Evolutionary conservation across 2,888 invertebrate species (phyloP).

Genomic region (Idaea dimidiata): DNA sequence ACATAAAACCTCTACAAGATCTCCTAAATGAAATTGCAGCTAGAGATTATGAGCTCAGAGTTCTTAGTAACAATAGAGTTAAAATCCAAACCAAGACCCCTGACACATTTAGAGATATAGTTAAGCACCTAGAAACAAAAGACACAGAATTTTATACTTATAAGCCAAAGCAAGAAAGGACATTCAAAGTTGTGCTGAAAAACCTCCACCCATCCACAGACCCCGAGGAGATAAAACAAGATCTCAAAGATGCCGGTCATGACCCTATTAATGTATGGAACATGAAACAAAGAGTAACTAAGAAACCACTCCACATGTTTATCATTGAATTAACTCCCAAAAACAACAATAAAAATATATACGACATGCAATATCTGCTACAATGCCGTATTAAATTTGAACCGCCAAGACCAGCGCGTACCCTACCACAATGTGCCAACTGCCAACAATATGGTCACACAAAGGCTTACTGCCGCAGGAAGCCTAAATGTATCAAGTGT

Average conservation of each 20-base stretch:
- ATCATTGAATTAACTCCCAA: conserved; percentile 9
- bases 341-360: conserved; percentile 8
- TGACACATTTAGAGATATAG: conserved; percentile 10
- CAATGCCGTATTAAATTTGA: no score
- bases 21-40: conserved; percentile 8
- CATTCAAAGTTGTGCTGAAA: conserved; percentile 20
- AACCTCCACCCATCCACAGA: not conserved
- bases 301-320: conserved; percentile 11
- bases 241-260: conserved; percentile 2
- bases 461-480: no score
- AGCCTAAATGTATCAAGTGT: no score
- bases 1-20: conserved; percentile 10
- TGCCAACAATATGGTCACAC: no score
- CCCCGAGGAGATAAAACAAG: conserved; percentile 10
- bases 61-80: conserved; percentile 18
- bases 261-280: conserved; percentile 13
- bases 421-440: no score
- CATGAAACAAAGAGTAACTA: conserved; percentile 10
- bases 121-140: conserved; percentile 16
- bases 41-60: conserved; percentile 18
- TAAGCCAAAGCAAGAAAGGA: conserved; percentile 19
- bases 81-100: conserved; percentile 20
- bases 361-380: no score
- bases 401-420: no score
- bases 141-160: no score